Evolutionary conservation across 2,888 invertebrate genomes (phyloP), one percentile per base, ranked within the genome.

Genomic region (Vandiemenella viatica): DNA sequence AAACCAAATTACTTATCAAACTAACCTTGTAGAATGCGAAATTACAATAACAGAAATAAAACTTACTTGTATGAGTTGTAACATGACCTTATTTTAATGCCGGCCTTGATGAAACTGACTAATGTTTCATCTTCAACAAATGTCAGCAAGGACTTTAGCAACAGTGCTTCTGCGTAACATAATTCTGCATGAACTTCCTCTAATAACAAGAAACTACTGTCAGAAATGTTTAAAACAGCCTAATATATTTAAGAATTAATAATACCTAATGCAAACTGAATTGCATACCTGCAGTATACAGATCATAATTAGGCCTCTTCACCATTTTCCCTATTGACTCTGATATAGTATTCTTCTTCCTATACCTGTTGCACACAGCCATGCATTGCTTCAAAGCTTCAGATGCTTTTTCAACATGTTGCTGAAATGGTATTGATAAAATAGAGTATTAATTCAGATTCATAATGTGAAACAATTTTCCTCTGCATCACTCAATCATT

Each of bases 101-200:
- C 91, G 55, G 92, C 95, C 64, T 85, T 88, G 53, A 97, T 83
- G 59, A 97, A 84, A 61, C 89, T 90, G 46, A 88, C 77, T 52
- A 96, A 72, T 40, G 88, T 93, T 65, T 97, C 96, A 62, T 96
- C 95, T 62, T 93, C 92, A 61, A 95, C 80, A 62, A 96, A 90
- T 15, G 89, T 88, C 54, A 97, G 75, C 63, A 93, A 76, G 1
- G 96, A 88, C 61, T 88, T 81, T 51, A 95, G 72, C 44, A 97
- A 71, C 43, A 93, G 71, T 23, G 87, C 82, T 66, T 97, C 96
- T 0, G 96, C 95, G 65, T 89, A 87, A 64, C 93, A 93, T 32
- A 97, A 69, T 63, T 97, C 96, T 0, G 96, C 95, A 68, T 97
- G 96, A 16, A 89, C 82, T 68, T 95, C 90, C 61, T 79, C 66